Evolutionary conservation across 2,113 vertebrate species (phyloP), one percentile per base, ranked within the genome.

Genomic region (Malurus cyaneus): DNA sequence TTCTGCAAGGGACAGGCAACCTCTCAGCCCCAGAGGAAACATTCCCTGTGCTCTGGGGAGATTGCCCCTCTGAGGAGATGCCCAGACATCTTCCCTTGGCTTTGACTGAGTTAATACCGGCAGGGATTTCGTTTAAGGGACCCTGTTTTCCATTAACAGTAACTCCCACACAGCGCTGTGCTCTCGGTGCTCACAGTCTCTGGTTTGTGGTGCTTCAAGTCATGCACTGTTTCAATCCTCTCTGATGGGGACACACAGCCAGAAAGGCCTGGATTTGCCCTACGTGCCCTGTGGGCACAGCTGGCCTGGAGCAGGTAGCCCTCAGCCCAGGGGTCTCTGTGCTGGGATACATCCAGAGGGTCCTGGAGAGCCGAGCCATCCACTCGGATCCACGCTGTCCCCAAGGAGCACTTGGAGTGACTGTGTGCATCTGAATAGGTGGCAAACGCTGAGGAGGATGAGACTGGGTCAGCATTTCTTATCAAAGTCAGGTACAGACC

Each of bases 371-470:
- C 79, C 53, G 42, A 49, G 52, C 19, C 18, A 1, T 19, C 44
- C 24, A 39, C 39, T 53, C 12, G 16, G 39, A 19, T 28, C 54
- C 54, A 15, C 54, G 5, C 26, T 24, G 2, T 4, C 14, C 41
- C 53, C 5, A 1, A 3, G 36, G 66, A 47, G 18, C 52, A 5
- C 12, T 2, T 4, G 12, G 16, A 8, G 24, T 13, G 25, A 60
- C 24, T 0, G 0, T 13, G 34, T 64, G 29, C 6, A 1, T 50
- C 59, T 13, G 23, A 44, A 34, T 9, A 14, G 32, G 60, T 17
- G 34, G 31, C 29, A 71, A 47, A 78, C 34, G 4, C 49, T 46
- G 36, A n/a, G 21, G n/a, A 36, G 25, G 17, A 6, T 24, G 31
- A 47, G 13, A 19, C 36, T 49, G 36, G 26, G 9, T 39, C 64